Conservation (phyloP, 2,797 vertebrate genomes). For the Paedocypris micromegethes region DNA sequence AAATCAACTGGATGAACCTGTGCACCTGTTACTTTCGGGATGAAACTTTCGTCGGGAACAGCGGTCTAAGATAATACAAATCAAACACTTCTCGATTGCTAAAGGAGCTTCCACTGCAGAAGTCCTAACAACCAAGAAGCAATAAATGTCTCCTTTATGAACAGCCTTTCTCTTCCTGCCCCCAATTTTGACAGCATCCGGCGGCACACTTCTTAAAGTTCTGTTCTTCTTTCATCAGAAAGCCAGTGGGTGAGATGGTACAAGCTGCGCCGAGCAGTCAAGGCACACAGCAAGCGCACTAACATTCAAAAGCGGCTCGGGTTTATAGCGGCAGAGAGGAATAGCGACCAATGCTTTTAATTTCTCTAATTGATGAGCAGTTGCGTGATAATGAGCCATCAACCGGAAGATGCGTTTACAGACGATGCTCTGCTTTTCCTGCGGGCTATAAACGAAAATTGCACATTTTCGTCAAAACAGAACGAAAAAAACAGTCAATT, state of each 20-base stretch:
- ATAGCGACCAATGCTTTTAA: conserved; percentile 44
- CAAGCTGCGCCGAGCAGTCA: conserved; percentile 48
- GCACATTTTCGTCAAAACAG: conserved; percentile 35
- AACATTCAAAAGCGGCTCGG: conserved; percentile 42
- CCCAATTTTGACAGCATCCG: conserved; percentile 54
- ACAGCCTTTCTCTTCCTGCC: conserved; percentile 39
- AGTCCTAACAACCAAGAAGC: conserved; percentile 45
- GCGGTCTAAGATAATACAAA: not conserved
- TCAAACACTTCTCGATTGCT: conserved; percentile 15
- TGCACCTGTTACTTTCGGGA: conserved; percentile 16
- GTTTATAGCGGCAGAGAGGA: conserved; percentile 45
- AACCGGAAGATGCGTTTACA: conserved; percentile 35
- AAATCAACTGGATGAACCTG: not conserved
- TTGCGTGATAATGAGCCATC: conserved; percentile 44
- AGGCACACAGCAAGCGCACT: conserved; percentile 50
- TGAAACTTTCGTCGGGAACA: not conserved
- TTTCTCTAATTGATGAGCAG: conserved; percentile 48
- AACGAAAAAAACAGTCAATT: conserved; percentile 23
- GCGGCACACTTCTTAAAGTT: conserved; percentile 52
- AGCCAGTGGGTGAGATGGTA: conserved; percentile 52
- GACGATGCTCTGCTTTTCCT: conserved; percentile 24
- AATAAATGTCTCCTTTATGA: conserved; percentile 47
- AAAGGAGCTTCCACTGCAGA: conserved; percentile 26
- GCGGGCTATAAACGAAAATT: conserved; percentile 18
- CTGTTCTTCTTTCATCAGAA: conserved; percentile 50